Percentiles rank a stretch among this genome's conserved stretches.
Evolutionary conservation across 2,113 vertebrate genomes (phyloP).

Genomic region (Pseudopipra pipra): DNA sequence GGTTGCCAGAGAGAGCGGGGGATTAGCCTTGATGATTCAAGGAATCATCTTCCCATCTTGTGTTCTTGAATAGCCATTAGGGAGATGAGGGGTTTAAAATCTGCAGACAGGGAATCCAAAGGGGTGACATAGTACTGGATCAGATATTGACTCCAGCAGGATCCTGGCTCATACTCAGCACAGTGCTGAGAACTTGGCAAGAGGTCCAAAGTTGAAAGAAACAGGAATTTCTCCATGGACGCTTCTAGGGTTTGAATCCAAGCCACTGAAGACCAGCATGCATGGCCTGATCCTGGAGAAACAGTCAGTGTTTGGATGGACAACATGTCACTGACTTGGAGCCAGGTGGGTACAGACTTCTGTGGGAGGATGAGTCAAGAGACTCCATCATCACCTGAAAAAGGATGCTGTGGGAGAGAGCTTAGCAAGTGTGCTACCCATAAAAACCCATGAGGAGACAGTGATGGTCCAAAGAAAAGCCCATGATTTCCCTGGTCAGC

Average conservation of each 20-base stretch:
- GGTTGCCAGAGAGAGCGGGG: not conserved
- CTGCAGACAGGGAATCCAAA: not conserved
- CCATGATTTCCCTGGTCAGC: not conserved
- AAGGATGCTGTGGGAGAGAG: not conserved
- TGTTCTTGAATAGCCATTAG: not conserved
- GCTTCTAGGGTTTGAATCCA: not conserved
- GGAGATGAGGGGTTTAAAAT: not conserved
- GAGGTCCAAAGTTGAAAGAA: conserved; percentile 26
- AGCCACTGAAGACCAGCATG: not conserved
- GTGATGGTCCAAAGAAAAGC: not conserved
- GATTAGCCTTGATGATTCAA: not conserved
- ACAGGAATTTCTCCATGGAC: not conserved
- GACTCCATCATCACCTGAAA: not conserved
- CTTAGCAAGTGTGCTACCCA: not conserved
- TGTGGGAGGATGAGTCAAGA: not conserved
- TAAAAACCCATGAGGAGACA: not conserved
- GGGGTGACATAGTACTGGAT: not conserved
- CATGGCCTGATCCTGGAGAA: not conserved
- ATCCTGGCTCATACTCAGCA: not conserved
- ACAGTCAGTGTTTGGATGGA: not conserved
- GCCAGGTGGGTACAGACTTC: not conserved
- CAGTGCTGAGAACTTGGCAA: conserved; percentile 11
- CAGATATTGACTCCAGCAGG: not conserved
- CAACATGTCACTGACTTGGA: not conserved
- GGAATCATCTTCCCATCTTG: not conserved